Conservation (phyloP, 2,888 invertebrate genomes). For the Synanthedon vespiformis region DNA sequence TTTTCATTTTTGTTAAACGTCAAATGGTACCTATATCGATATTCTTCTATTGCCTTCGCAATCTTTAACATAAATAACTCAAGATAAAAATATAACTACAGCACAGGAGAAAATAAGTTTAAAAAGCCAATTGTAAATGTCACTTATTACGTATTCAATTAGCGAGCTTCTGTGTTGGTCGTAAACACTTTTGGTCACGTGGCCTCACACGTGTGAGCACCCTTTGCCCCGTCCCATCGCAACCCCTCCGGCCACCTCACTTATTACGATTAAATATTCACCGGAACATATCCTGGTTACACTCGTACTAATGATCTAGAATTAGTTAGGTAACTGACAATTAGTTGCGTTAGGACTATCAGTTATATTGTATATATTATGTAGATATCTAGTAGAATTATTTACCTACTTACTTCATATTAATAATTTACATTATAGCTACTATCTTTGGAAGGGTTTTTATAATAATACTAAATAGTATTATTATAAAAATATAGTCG, state of each 20-base stretch:
- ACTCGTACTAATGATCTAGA: neutral
- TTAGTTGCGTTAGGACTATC: neutral
- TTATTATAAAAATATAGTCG: no score
- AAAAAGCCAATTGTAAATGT: conserved; percentile 33
- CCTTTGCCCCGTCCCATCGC: conserved; percentile 1
- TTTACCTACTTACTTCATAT: neutral
- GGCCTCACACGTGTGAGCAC: conserved; percentile 22
- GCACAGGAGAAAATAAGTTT: conserved; percentile 23
- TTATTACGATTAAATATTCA: conserved; percentile 19
- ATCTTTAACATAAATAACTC: no score
- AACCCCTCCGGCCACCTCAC: conserved; percentile 11
- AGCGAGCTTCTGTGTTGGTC: conserved; percentile 23
- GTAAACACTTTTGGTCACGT: conserved; percentile 24
- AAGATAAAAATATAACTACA: no score
- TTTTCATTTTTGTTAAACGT: no score
- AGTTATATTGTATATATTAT: neutral
- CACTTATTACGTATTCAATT: conserved; percentile 31
- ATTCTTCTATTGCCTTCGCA: no score
- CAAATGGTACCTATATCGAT: no score
- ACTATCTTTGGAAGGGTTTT: no score
- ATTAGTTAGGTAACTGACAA: conserved; percentile 9
- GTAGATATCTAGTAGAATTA: neutral
- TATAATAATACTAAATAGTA: no score
- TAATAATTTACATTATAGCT: no score
- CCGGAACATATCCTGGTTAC: neutral